Base-by-base conservation (phyloP, 2,113 vertebrate genomes). In the Odontophorus gujanensis region DNA sequence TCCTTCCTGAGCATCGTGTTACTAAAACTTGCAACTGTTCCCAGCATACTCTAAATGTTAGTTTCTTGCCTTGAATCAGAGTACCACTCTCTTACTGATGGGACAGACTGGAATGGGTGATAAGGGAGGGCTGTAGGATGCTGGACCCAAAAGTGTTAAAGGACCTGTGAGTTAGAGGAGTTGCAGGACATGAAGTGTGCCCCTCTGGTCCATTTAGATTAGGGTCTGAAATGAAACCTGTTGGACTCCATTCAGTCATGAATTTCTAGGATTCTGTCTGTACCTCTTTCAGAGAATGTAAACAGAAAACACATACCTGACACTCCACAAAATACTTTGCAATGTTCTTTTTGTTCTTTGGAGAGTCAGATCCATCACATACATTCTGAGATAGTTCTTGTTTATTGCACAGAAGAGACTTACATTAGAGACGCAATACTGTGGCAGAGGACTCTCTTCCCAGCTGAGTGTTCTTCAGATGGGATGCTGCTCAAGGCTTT, bases 331-430 rank as follows among this genome's bases (percentile, higher is more conserved):
- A 81, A 92, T 36, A 34, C 25, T 82, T 68, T 67, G 25, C 58
- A 86, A 81, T 89, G 22, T 87, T 10, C 68, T 92, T 48, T 95
- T 80, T 16, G 53, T 89, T 59, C 69, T 80, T 38, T 59, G 85
- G 34, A 40, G 50, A 92, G 8, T 90, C 62, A 61, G 57, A 61
- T 75, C 12, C 55, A 69, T 45, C 8, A 32, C 17, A 22, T 7
- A 3, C 30, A 55, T 28, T 34, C 74, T 66, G 72, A 85, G 50
- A 55, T 67, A 74, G 66, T 85, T 80, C 24, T 50, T 73, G 28
- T 50, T 89, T 83, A n/a, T 66, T 73, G 19, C 26, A n/a, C 34
- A 48, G 72, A 77, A 0, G 4, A 85, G 67, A 62, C 82, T 93
- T 94, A 74, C 20, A 34, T 36, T 30, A 82, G 40, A 80, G 40